A percentile compares a stretch with the other conserved stretches of the same genome.
phyloP scores from a whole-genome alignment of 2,797 vertebrate genomes.

The Tragelaphus eurycerus region DNA sequence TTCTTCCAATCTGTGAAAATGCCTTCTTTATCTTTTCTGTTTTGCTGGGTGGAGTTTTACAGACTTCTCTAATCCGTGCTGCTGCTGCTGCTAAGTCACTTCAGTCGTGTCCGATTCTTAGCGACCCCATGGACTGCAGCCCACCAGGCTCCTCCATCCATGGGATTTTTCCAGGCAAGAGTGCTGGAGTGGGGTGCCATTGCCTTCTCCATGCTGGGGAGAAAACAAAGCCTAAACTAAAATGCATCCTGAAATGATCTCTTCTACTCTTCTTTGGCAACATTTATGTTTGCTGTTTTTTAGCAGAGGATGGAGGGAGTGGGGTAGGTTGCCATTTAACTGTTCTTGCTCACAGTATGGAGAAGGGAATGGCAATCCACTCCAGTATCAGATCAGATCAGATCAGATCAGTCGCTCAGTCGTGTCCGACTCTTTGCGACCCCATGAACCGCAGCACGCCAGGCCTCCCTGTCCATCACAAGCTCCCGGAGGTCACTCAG shows the following conservation, averaged over 20 bases:
- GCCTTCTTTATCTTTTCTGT: not conserved
- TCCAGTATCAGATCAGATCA: not conserved
- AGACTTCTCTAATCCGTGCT: not conserved
- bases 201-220: not conserved
- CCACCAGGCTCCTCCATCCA: too few species aligned
- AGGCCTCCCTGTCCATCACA: too few species aligned
- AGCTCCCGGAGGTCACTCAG: too few species aligned
- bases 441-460: too few species aligned
- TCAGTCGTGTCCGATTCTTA: too few species aligned
- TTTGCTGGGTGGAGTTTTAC: not conserved
- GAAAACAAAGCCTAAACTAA: not conserved
- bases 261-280: not conserved
- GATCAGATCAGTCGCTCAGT: too few species aligned
- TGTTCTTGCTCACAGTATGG: not conserved
- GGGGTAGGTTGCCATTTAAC: not conserved
- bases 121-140: too few species aligned
- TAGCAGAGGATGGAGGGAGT: not conserved
- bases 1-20: constrained; percentile 21
- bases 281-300: not conserved
- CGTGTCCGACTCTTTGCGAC: too few species aligned
- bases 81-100: too few species aligned
- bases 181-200: too few species aligned
- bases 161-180: too few species aligned
- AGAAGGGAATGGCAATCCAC: not conserved
- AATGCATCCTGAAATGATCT: not conserved